These are phyloP conservation scores for Drosophila pseudotakahashii DNA, from an alignment of 2,888 invertebrate genomes.

Conservation along the genomic window DNA sequence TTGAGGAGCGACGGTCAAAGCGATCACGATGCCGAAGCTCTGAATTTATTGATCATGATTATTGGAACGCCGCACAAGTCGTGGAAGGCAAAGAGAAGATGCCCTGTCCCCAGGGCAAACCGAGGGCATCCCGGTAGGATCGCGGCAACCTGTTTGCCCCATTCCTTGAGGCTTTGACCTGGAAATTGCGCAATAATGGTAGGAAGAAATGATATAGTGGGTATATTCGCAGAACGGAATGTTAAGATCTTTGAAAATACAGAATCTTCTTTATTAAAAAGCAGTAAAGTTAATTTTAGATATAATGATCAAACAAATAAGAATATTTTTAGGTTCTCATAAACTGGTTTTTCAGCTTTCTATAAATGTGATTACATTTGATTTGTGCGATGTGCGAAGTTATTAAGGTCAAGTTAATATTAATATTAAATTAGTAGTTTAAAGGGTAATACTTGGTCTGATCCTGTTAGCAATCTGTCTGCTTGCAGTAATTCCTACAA, in stretches of 20 bases:
- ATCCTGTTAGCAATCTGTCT: not conserved
- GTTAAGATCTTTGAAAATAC: too few species aligned
- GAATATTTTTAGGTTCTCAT: too few species aligned
- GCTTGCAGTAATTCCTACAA: slow-evolving; percentile 50
- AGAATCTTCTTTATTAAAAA: too few species aligned
- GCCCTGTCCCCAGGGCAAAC: slow-evolving; percentile 25
- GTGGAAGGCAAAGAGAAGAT: slow-evolving; percentile 65
- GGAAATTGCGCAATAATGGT: slow-evolving; percentile 19
- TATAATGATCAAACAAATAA: too few species aligned
- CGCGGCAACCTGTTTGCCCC: slow-evolving; percentile 26
- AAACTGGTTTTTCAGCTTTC: too few species aligned
- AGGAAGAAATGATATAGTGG: not conserved
- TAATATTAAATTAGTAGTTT: too few species aligned
- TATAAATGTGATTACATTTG: too few species aligned
- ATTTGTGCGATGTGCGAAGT: too few species aligned
- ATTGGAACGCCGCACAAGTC: slow-evolving; percentile 73
- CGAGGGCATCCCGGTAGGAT: slow-evolving; percentile 7
- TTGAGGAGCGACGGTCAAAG: slow-evolving; percentile 59
- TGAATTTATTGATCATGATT: slow-evolving; percentile 79
- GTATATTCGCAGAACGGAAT: not conserved
- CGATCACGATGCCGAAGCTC: slow-evolving; percentile 64
- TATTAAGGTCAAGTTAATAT: too few species aligned
- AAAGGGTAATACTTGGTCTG: not conserved
- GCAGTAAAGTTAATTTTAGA: too few species aligned
- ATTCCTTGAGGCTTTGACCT: slow-evolving; percentile 3